Conservation (phyloP, 2,797 vertebrate genomes). For the Cercopithecus diana region DNA sequence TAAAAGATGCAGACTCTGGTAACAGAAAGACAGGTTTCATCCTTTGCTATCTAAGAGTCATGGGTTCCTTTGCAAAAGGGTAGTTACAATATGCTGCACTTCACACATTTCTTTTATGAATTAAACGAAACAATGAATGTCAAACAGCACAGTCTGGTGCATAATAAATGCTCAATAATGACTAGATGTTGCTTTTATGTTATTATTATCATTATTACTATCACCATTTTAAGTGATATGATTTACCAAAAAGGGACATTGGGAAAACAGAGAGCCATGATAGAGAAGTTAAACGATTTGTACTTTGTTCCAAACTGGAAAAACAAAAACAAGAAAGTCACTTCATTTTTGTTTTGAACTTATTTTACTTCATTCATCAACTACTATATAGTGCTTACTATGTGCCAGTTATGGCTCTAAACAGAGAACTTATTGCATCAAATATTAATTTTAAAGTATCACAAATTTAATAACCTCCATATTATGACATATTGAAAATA, state of each 20-base stretch:
- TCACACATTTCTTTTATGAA: not conserved
- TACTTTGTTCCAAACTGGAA: not conserved
- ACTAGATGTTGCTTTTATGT: not conserved
- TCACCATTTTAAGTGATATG: not conserved
- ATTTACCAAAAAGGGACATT: not conserved
- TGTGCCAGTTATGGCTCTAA: not conserved
- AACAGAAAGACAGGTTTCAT: not conserved
- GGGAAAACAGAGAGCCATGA: not conserved
- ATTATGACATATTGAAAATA: not conserved
- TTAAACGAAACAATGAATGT: constrained; percentile 5
- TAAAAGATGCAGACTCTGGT: not conserved
- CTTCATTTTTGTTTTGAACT: constrained; percentile 2
- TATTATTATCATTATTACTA: not conserved
- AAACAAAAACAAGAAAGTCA: not conserved
- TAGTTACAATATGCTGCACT: not conserved
- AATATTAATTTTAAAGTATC: not conserved
- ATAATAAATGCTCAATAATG: not conserved
- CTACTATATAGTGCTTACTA: not conserved
- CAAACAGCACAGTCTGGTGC: not conserved
- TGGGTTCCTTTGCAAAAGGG: not conserved
- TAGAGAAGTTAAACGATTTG: not conserved
- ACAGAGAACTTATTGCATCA: not conserved
- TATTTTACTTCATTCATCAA: not conserved
- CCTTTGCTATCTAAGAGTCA: not conserved
- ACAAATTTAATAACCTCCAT: not conserved